Percentiles rank a stretch among this genome's conserved stretches.
phyloP scores from a whole-genome alignment of 2,888 invertebrate species.

The Sesia apiformis region DNA sequence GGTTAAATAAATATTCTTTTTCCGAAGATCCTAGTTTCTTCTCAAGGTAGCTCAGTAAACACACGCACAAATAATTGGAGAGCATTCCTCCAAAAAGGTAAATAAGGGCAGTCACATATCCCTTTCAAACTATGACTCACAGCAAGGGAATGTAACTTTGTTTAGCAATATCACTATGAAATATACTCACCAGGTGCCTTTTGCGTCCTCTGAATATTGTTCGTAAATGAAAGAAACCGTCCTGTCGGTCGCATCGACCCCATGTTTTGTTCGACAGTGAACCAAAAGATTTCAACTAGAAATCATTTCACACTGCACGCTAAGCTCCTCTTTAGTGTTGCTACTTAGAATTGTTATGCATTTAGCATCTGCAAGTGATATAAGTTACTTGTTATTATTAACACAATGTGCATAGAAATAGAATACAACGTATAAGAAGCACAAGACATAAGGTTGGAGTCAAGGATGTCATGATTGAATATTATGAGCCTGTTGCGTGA shows the following conservation, averaged over 20 bases:
- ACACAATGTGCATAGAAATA: no score
- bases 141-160: constrained; percentile 24
- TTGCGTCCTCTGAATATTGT: constrained; percentile 73
- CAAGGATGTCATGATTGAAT: no score
- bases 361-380: constrained; percentile 38
- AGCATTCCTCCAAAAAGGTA: no score
- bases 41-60: no score
- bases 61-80: no score
- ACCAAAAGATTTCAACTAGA: constrained; percentile 4
- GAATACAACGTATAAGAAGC: no score
- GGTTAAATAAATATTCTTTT: no score
- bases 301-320: constrained; percentile 17
- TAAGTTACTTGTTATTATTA: no score
- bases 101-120: constrained; percentile 24
- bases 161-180: constrained; percentile 2
- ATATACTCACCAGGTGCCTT: constrained; percentile 68
- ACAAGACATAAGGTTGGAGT: no score
- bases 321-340: not conserved
- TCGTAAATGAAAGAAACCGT: constrained; percentile 75
- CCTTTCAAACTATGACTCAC: constrained; percentile 31
- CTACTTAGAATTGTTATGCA: constrained; percentile 26
- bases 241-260: constrained; percentile 77
- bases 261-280: constrained; percentile 45
- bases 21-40: no score
- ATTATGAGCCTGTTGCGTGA: no score